Conservation (phyloP, 2,113 vertebrate genomes). For the Oceanodroma tethys region DNA sequence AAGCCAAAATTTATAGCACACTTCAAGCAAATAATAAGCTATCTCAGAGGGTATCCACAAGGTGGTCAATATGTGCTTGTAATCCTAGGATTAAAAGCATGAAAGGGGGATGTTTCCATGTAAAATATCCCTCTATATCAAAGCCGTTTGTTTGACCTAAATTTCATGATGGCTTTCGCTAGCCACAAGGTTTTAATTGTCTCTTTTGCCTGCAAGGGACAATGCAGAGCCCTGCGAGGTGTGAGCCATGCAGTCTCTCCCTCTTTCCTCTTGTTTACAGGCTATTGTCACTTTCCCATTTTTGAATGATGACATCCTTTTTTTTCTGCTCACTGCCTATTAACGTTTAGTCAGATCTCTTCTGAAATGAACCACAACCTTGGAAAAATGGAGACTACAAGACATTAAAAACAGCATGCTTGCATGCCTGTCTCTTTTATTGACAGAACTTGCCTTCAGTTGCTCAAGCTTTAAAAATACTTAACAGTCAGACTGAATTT, state of each 20-base stretch:
- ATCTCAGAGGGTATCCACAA: not conserved
- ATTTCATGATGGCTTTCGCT: not conserved
- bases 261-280: not conserved
- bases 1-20: not conserved
- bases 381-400: not conserved
- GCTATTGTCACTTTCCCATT: not conserved
- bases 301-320: not conserved
- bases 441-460: not conserved
- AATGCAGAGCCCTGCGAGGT: not conserved
- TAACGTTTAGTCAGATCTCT: not conserved
- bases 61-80: not conserved
- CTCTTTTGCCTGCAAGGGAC: not conserved
- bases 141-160: not conserved
- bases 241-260: not conserved
- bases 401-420: not conserved
- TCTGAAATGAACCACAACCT: not conserved
- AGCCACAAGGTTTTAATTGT: conserved; percentile 14
- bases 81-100: not conserved
- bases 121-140: not conserved
- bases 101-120: not conserved
- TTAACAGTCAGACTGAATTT: not conserved
- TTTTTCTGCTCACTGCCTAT: not conserved
- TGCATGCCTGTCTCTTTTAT: not conserved
- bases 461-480: not conserved
- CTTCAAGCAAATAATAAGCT: not conserved